A percentile compares a stretch with the other conserved stretches of the same genome.
Evolutionary conservation across 2,797 vertebrate species (phyloP).

Genomic region (Myotis vivesi): DNA sequence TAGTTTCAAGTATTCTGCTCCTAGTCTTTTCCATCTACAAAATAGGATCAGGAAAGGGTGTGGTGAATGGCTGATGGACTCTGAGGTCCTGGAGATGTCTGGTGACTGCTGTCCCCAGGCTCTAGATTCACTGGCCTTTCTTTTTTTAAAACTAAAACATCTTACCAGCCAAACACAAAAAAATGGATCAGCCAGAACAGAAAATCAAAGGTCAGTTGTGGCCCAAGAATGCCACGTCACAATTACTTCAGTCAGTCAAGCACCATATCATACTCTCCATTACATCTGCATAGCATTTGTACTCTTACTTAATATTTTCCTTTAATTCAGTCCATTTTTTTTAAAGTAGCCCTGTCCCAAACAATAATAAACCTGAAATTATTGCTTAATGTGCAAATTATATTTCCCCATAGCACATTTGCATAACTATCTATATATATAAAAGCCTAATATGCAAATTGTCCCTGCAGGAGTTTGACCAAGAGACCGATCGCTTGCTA

Average conservation of each 20-base stretch:
- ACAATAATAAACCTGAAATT: conserved; percentile 68
- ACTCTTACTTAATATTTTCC: conserved; percentile 55
- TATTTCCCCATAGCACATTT: conserved; percentile 54
- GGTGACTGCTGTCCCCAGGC: neutral
- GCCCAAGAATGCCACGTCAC: neutral
- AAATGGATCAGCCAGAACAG: neutral
- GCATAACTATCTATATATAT: neutral
- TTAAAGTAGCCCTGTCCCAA: conserved; percentile 56
- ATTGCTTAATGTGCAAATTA: conserved; percentile 65
- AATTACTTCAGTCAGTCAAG: neutral
- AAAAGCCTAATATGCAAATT: too few relatives aligned
- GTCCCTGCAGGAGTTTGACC: too few relatives aligned
- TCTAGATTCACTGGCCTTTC: neutral
- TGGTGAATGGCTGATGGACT: fast-evolving
- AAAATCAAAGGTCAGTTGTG: neutral
- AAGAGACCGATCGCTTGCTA: too few relatives aligned
- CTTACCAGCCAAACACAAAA: neutral
- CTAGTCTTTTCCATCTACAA: neutral
- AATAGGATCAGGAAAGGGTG: neutral
- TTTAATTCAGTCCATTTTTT: conserved; percentile 58
- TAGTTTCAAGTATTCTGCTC: neutral
- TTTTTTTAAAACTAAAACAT: neutral
- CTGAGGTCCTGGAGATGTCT: neutral
- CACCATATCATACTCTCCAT: neutral
- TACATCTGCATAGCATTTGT: conserved; percentile 61